Base-by-base conservation (phyloP, 2,888 invertebrate genomes). In the Megamerina dolium region DNA sequence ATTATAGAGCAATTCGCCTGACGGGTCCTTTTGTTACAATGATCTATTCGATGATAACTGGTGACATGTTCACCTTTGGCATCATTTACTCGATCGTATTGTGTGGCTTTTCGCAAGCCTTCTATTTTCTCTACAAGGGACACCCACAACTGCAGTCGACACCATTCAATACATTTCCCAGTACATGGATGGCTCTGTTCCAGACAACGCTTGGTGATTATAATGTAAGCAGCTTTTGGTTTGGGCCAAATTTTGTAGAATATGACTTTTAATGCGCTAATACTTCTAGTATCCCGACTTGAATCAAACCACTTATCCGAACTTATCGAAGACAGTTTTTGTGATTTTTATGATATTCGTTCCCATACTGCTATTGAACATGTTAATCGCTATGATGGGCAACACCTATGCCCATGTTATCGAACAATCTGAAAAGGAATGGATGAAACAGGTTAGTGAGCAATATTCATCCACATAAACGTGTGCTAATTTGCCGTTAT, bases 321-420 rank as follows among this genome's bases (percentile, higher is more conserved):
- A 86, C 53, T 75, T 97, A 49, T 88, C 92, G 18, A 96, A 97
- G 75, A 83, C 90, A 0, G 91, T 97, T n/a, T 99, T 99, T 69
- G 87, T 92, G 0, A 77, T 95, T 46, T 99, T 97, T 69, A 96
- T 97, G 94, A 90, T 99, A 43, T 85, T 97, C 57, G 94, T 97
- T 48, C 97, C 97, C 2, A 96, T 97, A 61, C 74, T 97, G 37
- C 74, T 97, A 60, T 79, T 97, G 12, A 97, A 97, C 81, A 97
- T 80, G 80, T 79, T 99, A 71, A 99, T 99, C 53, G 99, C 99
- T 51, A 99, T 97, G 97, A 99, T 99, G 97, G 97, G 97, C 26
- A 97, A 97, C 73, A 99, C 99, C 0, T 99, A 99, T 68, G 92
- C 94, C 0, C 90, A 91, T 58, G 94, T 99, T 46, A 99, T 96